Percentiles rank a stretch among this genome's conserved stretches.
phyloP scores from a whole-genome alignment of 1,140 invertebrate genomes.

The Uloborus diversus region DNA sequence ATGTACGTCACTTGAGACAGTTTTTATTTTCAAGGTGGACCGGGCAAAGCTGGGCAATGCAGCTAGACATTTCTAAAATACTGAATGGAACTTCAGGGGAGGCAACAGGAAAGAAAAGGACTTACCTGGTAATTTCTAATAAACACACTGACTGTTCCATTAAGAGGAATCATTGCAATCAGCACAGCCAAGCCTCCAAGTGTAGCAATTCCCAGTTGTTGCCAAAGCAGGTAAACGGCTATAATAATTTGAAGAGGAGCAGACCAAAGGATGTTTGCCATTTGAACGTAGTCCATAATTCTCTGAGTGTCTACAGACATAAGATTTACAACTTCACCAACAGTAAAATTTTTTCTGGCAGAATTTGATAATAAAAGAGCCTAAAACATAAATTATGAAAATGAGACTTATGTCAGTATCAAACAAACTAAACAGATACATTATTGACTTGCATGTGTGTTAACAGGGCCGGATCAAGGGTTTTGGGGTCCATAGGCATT shows the following conservation, averaged over 20 bases:
- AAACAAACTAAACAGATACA: no score
- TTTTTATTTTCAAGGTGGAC: no score
- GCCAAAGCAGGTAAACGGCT: constrained; percentile 90
- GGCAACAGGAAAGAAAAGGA: no score
- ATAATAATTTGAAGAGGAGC: constrained; percentile 90
- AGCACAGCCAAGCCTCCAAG: constrained; percentile 67
- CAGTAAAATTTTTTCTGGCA: constrained; percentile 73
- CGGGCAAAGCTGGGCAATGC: no score
- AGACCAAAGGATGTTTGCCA: constrained; percentile 97
- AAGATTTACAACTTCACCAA: constrained; percentile 91
- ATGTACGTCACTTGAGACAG: no score
- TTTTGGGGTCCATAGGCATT: no score
- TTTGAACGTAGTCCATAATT: constrained; percentile 87
- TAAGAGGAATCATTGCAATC: constrained; percentile 67
- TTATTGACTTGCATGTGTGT: no score
- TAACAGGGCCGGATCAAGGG: no score
- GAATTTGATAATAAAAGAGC: constrained; percentile 63
- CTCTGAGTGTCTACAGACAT: constrained; percentile 89
- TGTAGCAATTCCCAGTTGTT: constrained; percentile 70
- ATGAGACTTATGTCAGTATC: no score
- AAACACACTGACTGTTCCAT: constrained; percentile 66
- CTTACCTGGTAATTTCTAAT: constrained; percentile 65
- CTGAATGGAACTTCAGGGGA: no score
- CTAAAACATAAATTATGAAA: constrained; percentile 48
- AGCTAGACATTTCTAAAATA: no score